Evolutionary conservation across 2,888 invertebrate genomes (phyloP).

Genomic region (Meiosimyza platycephala): DNA sequence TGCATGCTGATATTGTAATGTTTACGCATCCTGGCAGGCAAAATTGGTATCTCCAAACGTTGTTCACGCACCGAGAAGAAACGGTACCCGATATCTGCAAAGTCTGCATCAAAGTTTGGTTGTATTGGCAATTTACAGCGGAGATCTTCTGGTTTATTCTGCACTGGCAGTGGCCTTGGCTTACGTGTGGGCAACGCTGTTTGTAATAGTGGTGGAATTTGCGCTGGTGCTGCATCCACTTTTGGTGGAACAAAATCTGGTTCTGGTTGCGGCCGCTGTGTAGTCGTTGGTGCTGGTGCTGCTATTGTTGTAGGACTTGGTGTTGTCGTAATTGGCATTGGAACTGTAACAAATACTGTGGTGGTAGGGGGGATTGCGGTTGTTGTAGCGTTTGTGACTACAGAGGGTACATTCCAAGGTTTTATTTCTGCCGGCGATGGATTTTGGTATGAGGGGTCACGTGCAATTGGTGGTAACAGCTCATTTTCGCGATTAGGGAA

Average conservation of each 20-base stretch:
- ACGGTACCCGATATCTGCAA: constrained; percentile 60
- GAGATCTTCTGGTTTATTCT: constrained; percentile 59
- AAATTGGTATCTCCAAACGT: constrained; percentile 77
- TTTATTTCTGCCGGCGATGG: constrained; percentile 35
- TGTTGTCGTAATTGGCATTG: constrained; percentile 55
- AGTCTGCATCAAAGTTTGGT: constrained; percentile 63
- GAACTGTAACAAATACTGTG: constrained; percentile 46
- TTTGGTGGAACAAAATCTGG: constrained; percentile 15
- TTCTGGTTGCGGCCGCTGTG: constrained; percentile 31
- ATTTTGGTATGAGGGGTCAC: constrained; percentile 58
- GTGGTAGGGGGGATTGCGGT: constrained; percentile 52
- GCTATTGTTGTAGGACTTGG: constrained; percentile 46
- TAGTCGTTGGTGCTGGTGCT: constrained; percentile 29
- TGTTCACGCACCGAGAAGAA: constrained; percentile 71
- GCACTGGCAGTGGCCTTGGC: constrained; percentile 44
- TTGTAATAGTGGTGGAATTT: constrained; percentile 23
- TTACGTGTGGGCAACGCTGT: constrained; percentile 50
- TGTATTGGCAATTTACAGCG: constrained; percentile 62
- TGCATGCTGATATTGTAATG: constrained; percentile 80
- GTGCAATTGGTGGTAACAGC: constrained; percentile 41
- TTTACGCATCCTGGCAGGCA: constrained; percentile 74
- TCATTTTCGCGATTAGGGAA: constrained; percentile 59
- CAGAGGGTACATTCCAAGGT: background rate
- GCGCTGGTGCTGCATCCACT: constrained; percentile 30
- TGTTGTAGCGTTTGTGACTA: constrained; percentile 49